Base-by-base conservation (phyloP, 1,140 invertebrate genomes). In the Calephelis virginiensis region DNA sequence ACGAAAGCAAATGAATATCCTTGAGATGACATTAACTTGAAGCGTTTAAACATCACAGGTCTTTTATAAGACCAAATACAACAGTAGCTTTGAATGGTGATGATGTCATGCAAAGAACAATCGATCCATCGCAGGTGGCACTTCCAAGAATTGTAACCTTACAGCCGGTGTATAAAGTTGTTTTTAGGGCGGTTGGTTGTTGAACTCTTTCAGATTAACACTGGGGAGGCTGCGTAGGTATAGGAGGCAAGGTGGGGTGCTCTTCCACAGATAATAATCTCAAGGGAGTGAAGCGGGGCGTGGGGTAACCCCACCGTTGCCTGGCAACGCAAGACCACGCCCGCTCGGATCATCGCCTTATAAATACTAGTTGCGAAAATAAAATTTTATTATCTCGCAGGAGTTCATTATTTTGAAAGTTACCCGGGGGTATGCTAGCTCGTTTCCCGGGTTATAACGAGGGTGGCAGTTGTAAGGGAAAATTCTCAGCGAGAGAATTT, bases 1-100 rank as follows among this genome's bases (percentile, higher is more conserved):
- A 28, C 28, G 28, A 28, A 28, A 28, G 28, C 2, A 28, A 28
- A 28, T 28, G 28, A 28, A 28, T 0, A 28, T 28, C 28, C 28
- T 28, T 28, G 28, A 28, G 28, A 28, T 28, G 28, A 28, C 3
- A 28, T 28, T 28, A 28, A 28, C 28, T 28, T 28, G 1, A 28
- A 96, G 6, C 6, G 3, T 43, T 43, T 43, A 43, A 43, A 8
- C 3, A 43, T 43, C 40, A 40, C 40, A 40, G 40, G 40, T 40
- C 6, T 5, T 0, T 40, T 5, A 8, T 5, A 40, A 40, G 40
- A 2, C 1, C 40, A 8, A 40, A 40, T 92, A 60, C 94, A 94
- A 84, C 93, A 92, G 71, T 94, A 93, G 86, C 94, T 92, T 67
- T 94, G 92, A 5, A 40, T 40, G 40, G 40, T 40, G 40, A 40